Evolutionary conservation across 2,888 invertebrate species (phyloP), one percentile per base, ranked within the genome.

Genomic region (Calameuta idolon): DNA sequence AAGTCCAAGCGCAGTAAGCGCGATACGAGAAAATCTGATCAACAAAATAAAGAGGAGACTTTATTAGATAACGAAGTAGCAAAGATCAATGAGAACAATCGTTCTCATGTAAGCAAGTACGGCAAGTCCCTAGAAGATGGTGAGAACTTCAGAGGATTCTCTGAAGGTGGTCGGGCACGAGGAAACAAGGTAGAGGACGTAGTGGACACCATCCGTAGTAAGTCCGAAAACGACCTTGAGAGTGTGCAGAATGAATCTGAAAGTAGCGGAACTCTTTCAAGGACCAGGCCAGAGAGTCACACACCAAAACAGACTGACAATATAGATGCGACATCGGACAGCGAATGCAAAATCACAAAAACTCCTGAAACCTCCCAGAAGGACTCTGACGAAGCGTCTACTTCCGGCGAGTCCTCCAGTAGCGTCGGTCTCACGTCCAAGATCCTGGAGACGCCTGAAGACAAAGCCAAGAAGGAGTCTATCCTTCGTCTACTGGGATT

Each of bases 401-500:
- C 87, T 0, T 91, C 91, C 4, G 89, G 90, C 1, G 91, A 91
- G 75, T 91, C 91, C 3, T 89, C 87, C 4, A 89, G 88, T 35
- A 89, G 89, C 73, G 83, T 87, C 4, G 81, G 85, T 15, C 84
- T 86, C 74, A 87, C 86, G 37, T 81, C 87, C 0, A 90, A 90
- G 77, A 87, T 89, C 23, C 73, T 87, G 15, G 91, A 94, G 83
- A 94, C 94, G 0, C 94, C 95, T 0, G 95, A 95, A 82, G 94
- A 94, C 79, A 93, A 94, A 79, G 94, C 94, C 74, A 93, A 94
- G 71, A 97, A 97, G 87, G 96, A 96, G 85, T 94, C 94, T 75
- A 95, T 97, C 73, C 90, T 97, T 3, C 93, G 96, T 86, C 94
- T 96, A 11, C 92, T 97, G 55, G 97, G 97, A 0, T 89, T 97